Evolutionary conservation across 2,888 invertebrate species (phyloP).

Genomic region (Eristalis tenax): DNA sequence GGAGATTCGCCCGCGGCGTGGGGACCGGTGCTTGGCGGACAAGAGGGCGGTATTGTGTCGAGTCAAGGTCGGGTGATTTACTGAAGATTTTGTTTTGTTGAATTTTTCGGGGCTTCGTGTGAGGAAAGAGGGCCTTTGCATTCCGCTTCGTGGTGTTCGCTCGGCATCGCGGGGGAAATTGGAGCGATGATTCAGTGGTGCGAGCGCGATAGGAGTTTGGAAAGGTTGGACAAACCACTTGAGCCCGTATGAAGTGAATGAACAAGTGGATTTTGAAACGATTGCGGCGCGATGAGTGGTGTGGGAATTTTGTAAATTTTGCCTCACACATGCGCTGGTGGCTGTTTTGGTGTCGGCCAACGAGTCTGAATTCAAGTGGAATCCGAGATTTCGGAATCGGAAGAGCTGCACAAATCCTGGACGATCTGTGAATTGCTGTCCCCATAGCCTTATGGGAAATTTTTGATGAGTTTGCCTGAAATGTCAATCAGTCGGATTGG

Average conservation of each 20-base stretch:
- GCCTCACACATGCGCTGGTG: background rate
- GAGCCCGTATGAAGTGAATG: background rate
- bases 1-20: background rate
- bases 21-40: background rate
- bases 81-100: background rate
- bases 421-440: background rate
- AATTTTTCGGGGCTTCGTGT: background rate
- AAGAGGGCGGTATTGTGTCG: constrained; percentile 4
- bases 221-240: constrained; percentile 13
- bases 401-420: background rate
- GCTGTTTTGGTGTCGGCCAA: background rate
- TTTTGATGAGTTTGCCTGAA: background rate
- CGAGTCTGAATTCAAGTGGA: background rate
- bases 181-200: constrained; percentile 43
- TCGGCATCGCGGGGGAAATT: constrained; percentile 11
- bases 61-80: constrained; percentile 57
- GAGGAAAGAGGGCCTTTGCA: background rate
- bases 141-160: background rate
- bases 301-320: constrained; percentile 6
- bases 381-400: background rate
- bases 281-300: background rate
- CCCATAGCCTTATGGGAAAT: background rate
- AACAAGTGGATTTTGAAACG: constrained; percentile 17
- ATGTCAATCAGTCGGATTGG: background rate
- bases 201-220: constrained; percentile 6